Evolutionary conservation across 2,797 vertebrate species (phyloP), one percentile per base, ranked within the genome.

Genomic region (Sebastes iracundus): DNA sequence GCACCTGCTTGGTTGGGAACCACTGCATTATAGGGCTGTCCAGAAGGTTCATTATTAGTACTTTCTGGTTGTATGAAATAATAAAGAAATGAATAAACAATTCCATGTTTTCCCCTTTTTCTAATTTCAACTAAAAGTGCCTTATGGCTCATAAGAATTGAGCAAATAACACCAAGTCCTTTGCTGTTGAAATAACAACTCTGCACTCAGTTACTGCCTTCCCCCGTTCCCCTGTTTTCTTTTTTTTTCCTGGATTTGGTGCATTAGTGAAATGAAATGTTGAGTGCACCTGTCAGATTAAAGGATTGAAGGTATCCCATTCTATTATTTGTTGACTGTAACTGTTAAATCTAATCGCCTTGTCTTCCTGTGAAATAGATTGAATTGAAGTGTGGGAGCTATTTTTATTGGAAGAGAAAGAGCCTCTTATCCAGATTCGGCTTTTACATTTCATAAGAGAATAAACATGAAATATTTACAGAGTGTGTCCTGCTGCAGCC

Each of bases 261-360:
- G 91, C 93, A 95, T 95, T 94, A 94, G 82, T 79, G 88, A 86
- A 93, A 95, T 94, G 89, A 95, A 93, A 92, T 84, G 90, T 83
- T 85, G 90, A 90, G 87, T 87, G 93, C 90, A 93, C 93, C 92
- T 95, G 93, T 94, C 90, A 93, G 93, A 93, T 95, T 94, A 95
- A 91, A 92, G 91, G 93, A 93, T 93, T 93, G 87, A 84, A 91
- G 84, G 86, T 92, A 90, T 92, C 85, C 70, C 81, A 86, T 87
- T 90, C 79, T 84, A 84, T 92, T 91, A 90, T 93, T 93, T 93
- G 90, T 93, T 91, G 90, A 87, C 92, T 89, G 81, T 91, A 90
- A 90, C 85, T 88, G 88, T 90, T 93, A 69, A 88, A 93, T 88
- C 87, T 87, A 91, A 93, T 94, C 87, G 65, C 86, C 82, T 91